Evolutionary conservation across 53 echinoderm and acorn worm species (phyloP), one percentile per base, ranked within the genome.

Genomic region (Echinometra lucunter): DNA sequence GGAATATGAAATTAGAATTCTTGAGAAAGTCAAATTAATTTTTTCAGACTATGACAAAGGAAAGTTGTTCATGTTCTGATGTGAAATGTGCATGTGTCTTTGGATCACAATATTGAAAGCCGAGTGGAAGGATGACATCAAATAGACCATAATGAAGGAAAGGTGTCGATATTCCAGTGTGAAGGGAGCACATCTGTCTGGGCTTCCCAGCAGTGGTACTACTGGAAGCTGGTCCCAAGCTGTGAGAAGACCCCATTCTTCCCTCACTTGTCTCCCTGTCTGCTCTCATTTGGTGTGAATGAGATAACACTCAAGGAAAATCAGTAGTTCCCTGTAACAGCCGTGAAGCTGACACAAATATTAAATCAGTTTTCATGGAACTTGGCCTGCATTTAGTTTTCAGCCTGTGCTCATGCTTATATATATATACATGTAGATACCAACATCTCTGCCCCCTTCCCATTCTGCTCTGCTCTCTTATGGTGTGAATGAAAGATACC

Each of bases 151-250:
- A 15, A 34, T 19, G 40, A 16, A 17, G 40, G 44, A 44, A 81
- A 81, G 81, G 44, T 13, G 44, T 81, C 44, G 19, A 44, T 42
- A 81, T 81, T 81, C 49, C 3, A 11, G 30, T 28, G 49, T 85
- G 49, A 47, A 85, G 27, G 42, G 85, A 27, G 56, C 55, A 30
- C 16, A 42, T 42, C n/a, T 88, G 88, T 34, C 56, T 88, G 56
- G 88, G 88, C 32, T 53, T 89, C 89, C 37, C 89, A 58, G 89
- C 89, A 89, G 57, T 89, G 60, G 89, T 89, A n/a, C n/a, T n/a
- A n/a, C n/a, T n/a, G n/a, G n/a, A n/a, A 60, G 60, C 37, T 89
- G 89, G 32, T 58, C 58, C 0, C 63, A 57, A 57, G 89, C 89
- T 89, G 89, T 89, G 89, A 58, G 89, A 60, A 57, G 89, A 85